These are phyloP conservation scores for Sarcophaga subvicina DNA, from an alignment of 2,888 invertebrate species.

Conservation along the genomic window DNA sequence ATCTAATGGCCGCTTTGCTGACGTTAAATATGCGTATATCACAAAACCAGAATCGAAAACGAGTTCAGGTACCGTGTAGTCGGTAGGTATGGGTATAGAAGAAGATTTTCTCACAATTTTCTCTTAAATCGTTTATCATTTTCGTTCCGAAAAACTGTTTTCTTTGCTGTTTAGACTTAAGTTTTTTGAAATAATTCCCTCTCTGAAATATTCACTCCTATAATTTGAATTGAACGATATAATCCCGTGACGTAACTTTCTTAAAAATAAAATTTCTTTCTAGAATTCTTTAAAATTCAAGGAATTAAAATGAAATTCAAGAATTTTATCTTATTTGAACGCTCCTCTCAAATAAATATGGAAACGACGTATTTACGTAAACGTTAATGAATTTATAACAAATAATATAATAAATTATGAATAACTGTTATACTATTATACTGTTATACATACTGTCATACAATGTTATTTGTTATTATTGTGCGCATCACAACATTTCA, in stretches of 20 bases:
- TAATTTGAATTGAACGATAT: background rate
- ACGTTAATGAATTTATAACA: conserved; percentile 55
- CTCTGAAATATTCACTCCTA: too few species aligned
- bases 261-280: background rate
- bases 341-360: background rate
- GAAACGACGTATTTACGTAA: conserved; percentile 14
- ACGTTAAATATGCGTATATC: too few species aligned
- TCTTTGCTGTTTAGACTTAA: too few species aligned
- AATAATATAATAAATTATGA: conserved; percentile 55
- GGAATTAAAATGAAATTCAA: background rate
- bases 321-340: background rate
- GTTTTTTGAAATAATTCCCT: too few species aligned
- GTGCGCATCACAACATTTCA: background rate
- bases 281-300: background rate
- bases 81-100: too few species aligned
- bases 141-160: too few species aligned
- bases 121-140: too few species aligned
- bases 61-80: too few species aligned
- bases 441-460: background rate
- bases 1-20: too few species aligned
- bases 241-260: background rate
- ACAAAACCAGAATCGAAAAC: too few species aligned
- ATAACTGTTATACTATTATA: conserved; percentile 28
- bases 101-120: too few species aligned
- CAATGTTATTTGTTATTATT: background rate